Conservation (phyloP, 2,888 invertebrate species). For the Nephrotoma guestfalica region DNA sequence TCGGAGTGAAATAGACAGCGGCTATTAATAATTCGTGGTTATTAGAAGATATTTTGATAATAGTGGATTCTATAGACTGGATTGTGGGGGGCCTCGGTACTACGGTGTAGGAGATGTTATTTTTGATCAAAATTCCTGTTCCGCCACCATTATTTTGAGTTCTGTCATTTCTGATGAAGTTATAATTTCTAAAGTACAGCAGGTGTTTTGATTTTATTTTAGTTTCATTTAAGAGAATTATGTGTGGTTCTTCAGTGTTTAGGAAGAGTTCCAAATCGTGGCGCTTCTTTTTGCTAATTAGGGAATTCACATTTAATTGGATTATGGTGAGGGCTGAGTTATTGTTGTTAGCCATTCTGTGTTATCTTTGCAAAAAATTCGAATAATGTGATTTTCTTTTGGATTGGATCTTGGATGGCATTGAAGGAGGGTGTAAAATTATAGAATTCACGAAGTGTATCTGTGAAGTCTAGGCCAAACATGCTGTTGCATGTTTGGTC, state of each 20-base stretch:
- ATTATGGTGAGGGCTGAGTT: too few relatives aligned
- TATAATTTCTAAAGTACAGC: background rate
- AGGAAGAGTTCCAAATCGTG: background rate
- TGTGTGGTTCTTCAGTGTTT: background rate
- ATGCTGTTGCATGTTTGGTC: background rate
- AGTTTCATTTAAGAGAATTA: background rate
- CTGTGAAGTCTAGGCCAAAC: background rate
- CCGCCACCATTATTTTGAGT: background rate
- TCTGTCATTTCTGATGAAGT: background rate
- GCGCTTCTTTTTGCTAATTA: background rate
- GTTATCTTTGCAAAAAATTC: background rate
- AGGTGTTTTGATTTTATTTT: background rate
- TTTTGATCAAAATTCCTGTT: too few relatives aligned
- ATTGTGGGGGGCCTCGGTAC: background rate
- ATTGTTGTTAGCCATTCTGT: background rate
- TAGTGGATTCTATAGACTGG: background rate
- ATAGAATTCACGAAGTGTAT: background rate
- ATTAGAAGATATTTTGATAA: too few relatives aligned
- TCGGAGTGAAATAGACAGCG: too few relatives aligned
- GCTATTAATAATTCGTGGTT: too few relatives aligned
- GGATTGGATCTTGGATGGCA: background rate
- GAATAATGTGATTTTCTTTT: background rate
- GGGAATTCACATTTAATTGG: background rate
- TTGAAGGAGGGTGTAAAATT: background rate
- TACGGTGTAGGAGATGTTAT: background rate